phyloP scores from a whole-genome alignment of 2,888 invertebrate genomes.

The Lycia hirtaria region DNA sequence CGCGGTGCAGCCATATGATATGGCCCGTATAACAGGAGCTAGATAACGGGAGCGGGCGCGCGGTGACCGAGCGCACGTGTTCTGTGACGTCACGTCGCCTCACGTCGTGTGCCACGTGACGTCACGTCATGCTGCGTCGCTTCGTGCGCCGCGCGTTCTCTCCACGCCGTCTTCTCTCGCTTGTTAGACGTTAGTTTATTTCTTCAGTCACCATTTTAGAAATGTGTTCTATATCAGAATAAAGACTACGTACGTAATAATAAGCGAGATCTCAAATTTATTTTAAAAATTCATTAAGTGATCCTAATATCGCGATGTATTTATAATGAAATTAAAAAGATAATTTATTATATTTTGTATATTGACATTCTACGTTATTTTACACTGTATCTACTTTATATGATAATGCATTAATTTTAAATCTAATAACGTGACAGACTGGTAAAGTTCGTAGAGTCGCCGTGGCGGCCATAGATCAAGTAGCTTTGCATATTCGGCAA shows the following conservation, averaged over 20 bases:
- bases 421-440: constrained; percentile 85
- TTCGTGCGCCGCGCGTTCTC: constrained; percentile 28
- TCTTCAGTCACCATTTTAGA: constrained; percentile 81
- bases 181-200: constrained; percentile 79
- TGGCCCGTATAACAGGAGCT: constrained; percentile 61
- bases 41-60: constrained; percentile 34
- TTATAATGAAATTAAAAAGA: constrained; percentile 78
- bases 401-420: constrained; percentile 85
- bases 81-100: constrained; percentile 27
- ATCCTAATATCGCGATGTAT: constrained; percentile 82
- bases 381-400: constrained; percentile 84
- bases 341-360: constrained; percentile 85
- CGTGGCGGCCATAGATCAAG: constrained; percentile 83
- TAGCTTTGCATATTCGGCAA: constrained; percentile 85
- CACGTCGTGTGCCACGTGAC: constrained; percentile 33
- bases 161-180: constrained; percentile 68
- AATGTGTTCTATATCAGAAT: constrained; percentile 82
- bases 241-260: constrained; percentile 85
- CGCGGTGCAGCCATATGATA: constrained; percentile 44
- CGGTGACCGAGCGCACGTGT: constrained; percentile 25
- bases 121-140: constrained; percentile 39
- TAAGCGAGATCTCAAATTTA: constrained; percentile 86
- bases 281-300: constrained; percentile 82
- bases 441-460: constrained; percentile 86
- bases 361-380: constrained; percentile 83